A percentile compares a stretch with the other conserved stretches of the same genome.
These are phyloP conservation scores for Chaetodon trifascialis DNA, from an alignment of 2,113 vertebrate species.

Conservation along the genomic window DNA sequence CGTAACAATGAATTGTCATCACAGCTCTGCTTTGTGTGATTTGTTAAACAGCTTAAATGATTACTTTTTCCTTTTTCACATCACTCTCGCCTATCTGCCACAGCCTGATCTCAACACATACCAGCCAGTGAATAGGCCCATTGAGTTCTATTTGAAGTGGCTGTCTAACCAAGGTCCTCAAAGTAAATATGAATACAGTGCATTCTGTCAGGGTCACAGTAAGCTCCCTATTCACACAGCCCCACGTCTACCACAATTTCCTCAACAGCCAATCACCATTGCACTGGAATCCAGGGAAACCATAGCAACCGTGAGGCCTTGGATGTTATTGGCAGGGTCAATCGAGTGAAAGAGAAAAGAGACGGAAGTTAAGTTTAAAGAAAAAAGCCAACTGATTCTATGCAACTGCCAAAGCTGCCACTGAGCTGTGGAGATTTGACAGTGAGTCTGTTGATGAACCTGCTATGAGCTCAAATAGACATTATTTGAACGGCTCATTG, in stretches of 20 bases:
- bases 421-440: slow-evolving; percentile 53
- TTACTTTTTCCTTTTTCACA: slow-evolving; percentile 10
- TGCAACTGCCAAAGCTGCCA: slow-evolving; percentile 52
- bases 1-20: background rate
- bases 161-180: slow-evolving; percentile 67
- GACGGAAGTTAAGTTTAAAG: slow-evolving; percentile 74
- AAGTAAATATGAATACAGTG: slow-evolving; percentile 78
- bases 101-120: slow-evolving; percentile 43
- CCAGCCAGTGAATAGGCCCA: slow-evolving; percentile 58
- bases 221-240: slow-evolving; percentile 70
- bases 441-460: slow-evolving; percentile 56
- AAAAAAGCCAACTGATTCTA: slow-evolving; percentile 45
- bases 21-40: slow-evolving; percentile 1
- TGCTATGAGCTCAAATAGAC: slow-evolving; percentile 22
- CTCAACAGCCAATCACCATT: slow-evolving; percentile 73
- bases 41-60: background rate
- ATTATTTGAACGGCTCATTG: slow-evolving; percentile 23
- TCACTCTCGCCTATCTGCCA: slow-evolving; percentile 11
- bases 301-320: slow-evolving; percentile 79
- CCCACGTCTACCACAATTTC: slow-evolving; percentile 60
- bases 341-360: slow-evolving; percentile 65
- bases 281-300: slow-evolving; percentile 70
- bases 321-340: slow-evolving; percentile 74
- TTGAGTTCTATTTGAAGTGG: slow-evolving; percentile 63
- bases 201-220: slow-evolving; percentile 76